These are phyloP conservation scores for Scortum barcoo DNA, from an alignment of 2,113 vertebrate genomes.

Conservation along the genomic window DNA sequence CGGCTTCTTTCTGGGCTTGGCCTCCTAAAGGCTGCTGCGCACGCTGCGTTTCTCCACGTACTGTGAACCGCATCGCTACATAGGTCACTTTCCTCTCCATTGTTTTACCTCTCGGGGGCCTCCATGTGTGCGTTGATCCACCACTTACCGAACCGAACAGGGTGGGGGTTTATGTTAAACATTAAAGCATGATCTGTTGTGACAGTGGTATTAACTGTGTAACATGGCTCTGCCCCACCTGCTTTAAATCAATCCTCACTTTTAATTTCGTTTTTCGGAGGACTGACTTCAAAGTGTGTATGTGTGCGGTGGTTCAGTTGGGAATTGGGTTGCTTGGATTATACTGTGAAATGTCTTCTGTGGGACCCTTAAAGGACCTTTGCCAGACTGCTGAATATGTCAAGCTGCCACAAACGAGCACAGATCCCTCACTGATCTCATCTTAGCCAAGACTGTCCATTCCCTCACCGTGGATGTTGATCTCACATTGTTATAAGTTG, in stretches of 20 bases:
- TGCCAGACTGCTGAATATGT: slow-evolving; percentile 28
- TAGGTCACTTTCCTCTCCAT: slow-evolving; percentile 29
- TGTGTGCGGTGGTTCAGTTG: neutral
- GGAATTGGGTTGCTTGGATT: neutral
- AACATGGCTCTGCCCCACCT: neutral
- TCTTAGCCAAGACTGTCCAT: neutral
- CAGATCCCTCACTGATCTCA: neutral
- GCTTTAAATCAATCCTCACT: slow-evolving; percentile 4
- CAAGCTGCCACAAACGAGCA: slow-evolving; percentile 37
- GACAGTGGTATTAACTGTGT: slow-evolving; percentile 34
- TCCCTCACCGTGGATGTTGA: slow-evolving; percentile 18
- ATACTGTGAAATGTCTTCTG: slow-evolving; percentile 43
- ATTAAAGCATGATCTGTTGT: slow-evolving; percentile 58
- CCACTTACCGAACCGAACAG: neutral
- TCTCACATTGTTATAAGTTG: neutral
- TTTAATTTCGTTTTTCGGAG: neutral
- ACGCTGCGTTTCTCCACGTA: neutral
- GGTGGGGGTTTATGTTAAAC: slow-evolving; percentile 24
- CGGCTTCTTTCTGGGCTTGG: slow-evolving; percentile 96
- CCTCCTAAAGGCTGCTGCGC: slow-evolving; percentile 84
- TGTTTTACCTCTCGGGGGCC: slow-evolving; percentile 50
- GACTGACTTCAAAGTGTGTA: neutral
- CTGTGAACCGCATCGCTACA: slow-evolving; percentile 53
- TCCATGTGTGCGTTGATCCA: slow-evolving; percentile 11
- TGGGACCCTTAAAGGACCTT: neutral